These are phyloP conservation scores for Barnardius zonarius DNA, from an alignment of 2,113 vertebrate genomes.

Conservation along the genomic window DNA sequence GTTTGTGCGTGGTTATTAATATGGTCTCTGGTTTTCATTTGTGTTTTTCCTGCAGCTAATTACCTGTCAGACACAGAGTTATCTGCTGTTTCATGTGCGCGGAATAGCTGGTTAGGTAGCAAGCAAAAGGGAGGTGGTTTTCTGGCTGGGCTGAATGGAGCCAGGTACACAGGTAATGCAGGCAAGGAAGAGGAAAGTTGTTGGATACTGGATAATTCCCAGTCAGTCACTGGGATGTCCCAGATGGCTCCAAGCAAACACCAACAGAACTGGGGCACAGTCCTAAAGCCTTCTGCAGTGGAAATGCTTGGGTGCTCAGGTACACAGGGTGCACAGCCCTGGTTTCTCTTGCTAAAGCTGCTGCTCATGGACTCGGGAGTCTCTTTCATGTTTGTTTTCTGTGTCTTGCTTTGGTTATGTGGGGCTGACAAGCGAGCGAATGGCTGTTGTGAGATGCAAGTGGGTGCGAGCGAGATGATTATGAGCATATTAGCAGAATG, in stretches of 20 bases:
- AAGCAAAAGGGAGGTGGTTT: background rate
- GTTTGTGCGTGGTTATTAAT: constrained; percentile 37
- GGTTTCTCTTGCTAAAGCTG: background rate
- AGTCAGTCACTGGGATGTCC: background rate
- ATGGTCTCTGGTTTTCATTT: constrained; percentile 56
- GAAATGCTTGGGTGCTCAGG: accelerated
- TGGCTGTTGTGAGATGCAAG: background rate
- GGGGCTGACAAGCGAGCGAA: background rate
- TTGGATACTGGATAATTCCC: background rate
- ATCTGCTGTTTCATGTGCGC: background rate
- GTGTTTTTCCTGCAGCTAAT: constrained; percentile 47
- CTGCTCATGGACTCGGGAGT: accelerated
- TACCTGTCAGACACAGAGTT: constrained; percentile 44
- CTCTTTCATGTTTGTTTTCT: background rate
- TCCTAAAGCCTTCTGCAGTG: accelerated
- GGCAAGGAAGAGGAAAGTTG: background rate
- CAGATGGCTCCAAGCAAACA: background rate
- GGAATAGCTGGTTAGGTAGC: background rate
- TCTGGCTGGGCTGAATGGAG: background rate
- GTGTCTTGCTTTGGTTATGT: background rate
- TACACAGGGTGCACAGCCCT: accelerated
- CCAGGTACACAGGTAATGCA: accelerated
- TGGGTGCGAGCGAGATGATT: background rate
- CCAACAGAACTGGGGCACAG: background rate
- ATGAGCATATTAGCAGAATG: background rate